Percentiles rank a stretch among this genome's conserved stretches.
Conservation (phyloP, 1,140 invertebrate genomes). For the Aleiodes sp. region DNA sequence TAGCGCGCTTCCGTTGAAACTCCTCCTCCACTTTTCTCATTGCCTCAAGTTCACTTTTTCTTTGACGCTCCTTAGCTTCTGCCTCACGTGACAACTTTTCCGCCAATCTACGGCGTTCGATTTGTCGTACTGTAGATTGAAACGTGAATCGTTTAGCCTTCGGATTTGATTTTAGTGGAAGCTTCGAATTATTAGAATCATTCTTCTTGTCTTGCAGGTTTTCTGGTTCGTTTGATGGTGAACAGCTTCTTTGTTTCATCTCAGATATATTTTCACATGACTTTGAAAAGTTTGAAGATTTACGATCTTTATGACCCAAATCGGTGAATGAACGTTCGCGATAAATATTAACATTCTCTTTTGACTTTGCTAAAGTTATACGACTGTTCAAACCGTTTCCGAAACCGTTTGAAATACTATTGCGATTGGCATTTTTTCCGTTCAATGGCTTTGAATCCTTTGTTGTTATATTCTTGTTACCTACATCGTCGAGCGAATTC, state of each 20-base stretch:
- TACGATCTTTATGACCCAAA: conserved; percentile 41
- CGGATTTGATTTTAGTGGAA: conserved; percentile 40
- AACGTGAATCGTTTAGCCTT: conserved; percentile 79
- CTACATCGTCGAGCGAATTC: conserved; percentile 4
- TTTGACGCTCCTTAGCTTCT: conserved; percentile 78
- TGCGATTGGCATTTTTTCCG: conserved; percentile 20
- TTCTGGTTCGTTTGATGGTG: conserved; percentile 43
- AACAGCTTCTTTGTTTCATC: conserved; percentile 46
- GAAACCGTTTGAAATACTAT: conserved; percentile 19
- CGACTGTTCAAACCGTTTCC: conserved; percentile 25
- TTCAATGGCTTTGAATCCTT: conserved; percentile 39
- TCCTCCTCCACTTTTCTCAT: conserved; percentile 81
- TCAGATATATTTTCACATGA: conserved; percentile 63
- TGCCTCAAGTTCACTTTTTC: conserved; percentile 78
- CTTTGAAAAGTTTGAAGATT: conserved; percentile 51
- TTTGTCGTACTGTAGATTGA: conserved; percentile 81
- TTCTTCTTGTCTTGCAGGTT: conserved; percentile 47
- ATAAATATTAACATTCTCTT: conserved; percentile 17
- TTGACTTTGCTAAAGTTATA: conserved; percentile 15
- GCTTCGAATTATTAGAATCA: conserved; percentile 46
- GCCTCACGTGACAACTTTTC: conserved; percentile 79
- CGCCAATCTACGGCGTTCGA: conserved; percentile 77
- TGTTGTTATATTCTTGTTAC: conserved; percentile 19
- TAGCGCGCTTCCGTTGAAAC: conserved; percentile 76
- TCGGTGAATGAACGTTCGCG: conserved; percentile 42